Evolutionary conservation across 2,888 invertebrate species (phyloP).

Genomic region (Nowickia ferox): DNA sequence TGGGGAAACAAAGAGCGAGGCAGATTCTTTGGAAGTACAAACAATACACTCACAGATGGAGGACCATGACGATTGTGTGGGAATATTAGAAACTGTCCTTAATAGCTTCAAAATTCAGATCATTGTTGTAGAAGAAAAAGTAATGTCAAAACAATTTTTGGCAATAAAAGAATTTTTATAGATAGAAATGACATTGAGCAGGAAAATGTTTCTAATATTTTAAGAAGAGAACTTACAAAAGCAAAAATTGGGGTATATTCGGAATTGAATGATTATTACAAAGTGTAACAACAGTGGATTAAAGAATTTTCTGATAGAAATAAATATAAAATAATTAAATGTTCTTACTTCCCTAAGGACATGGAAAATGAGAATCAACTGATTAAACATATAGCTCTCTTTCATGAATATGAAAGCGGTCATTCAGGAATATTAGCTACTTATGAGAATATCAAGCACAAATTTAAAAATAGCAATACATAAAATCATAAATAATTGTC

Average conservation of each 20-base stretch:
- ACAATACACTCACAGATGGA: slow-evolving; percentile 7
- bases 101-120: slow-evolving; percentile 1
- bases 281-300: neutral
- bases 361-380: slow-evolving; percentile 37
- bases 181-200: slow-evolving; percentile 46
- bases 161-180: slow-evolving; percentile 28
- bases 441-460: slow-evolving; percentile 50
- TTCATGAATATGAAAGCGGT: slow-evolving; percentile 69
- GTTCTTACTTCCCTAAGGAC: slow-evolving; percentile 24
- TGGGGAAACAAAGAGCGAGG: neutral
- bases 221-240: slow-evolving; percentile 9
- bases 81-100: slow-evolving; percentile 5
- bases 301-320: neutral
- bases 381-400: slow-evolving; percentile 57
- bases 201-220: neutral
- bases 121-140: neutral
- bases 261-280: slow-evolving; percentile 15
- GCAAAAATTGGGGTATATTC: slow-evolving; percentile 39
- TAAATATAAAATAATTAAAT: slow-evolving; percentile 24
- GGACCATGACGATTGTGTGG: neutral
- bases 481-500: too few species aligned
- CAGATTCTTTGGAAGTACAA: neutral
- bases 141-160: slow-evolving; percentile 5
- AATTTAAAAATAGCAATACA: slow-evolving; percentile 38
- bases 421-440: slow-evolving; percentile 60